Evolutionary conservation across 2,113 vertebrate genomes (phyloP).

Genomic region (Catharus bicknelli): DNA sequence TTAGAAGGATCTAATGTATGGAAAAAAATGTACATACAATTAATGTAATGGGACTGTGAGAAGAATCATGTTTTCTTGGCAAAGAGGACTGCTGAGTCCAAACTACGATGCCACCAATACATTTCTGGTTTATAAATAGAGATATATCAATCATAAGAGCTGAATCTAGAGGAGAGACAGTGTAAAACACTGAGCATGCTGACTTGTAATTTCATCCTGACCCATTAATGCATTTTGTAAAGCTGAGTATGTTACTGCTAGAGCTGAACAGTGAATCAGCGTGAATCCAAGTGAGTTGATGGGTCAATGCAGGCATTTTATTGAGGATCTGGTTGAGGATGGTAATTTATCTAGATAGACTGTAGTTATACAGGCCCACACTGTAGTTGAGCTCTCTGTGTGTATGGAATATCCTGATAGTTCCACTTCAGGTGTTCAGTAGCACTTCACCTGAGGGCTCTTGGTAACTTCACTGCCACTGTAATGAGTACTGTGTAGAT

Average conservation of each 20-base stretch:
- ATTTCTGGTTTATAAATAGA: neutral
- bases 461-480: neutral
- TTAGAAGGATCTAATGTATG: neutral
- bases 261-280: neutral
- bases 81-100: neutral
- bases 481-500: neutral
- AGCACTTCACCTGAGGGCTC: neutral
- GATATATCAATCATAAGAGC: neutral
- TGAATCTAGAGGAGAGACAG: neutral
- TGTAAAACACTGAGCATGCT: neutral
- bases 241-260: neutral
- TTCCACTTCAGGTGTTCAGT: neutral
- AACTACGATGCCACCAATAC: fast-evolving
- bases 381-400: neutral
- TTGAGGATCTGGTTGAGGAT: neutral
- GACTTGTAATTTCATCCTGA: neutral
- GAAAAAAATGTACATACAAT: neutral
- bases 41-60: neutral
- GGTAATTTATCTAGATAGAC: neutral
- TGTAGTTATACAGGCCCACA: neutral
- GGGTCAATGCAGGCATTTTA: neutral
- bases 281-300: neutral
- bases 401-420: neutral
- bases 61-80: neutral
- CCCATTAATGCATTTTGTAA: neutral